These are phyloP conservation scores for Perca fluviatilis DNA, from an alignment of 2,113 vertebrate species.

Conservation along the genomic window DNA sequence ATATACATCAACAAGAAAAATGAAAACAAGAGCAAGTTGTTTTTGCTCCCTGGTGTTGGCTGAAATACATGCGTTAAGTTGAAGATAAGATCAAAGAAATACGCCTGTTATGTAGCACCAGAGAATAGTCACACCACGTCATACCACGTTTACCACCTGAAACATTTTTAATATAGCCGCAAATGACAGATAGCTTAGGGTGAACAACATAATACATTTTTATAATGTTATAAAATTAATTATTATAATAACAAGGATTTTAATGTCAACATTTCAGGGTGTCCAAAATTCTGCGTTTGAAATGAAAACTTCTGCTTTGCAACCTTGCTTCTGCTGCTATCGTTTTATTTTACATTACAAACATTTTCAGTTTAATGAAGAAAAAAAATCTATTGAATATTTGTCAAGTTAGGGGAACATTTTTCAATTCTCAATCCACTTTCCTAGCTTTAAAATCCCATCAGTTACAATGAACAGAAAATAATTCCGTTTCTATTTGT, in stretches of 20 bases:
- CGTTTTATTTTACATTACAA: not conserved
- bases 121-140: not conserved
- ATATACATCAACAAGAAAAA: too few relatives aligned
- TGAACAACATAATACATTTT: not conserved
- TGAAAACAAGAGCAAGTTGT: not conserved
- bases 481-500: not conserved
- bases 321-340: not conserved
- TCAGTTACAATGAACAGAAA: not conserved
- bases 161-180: not conserved
- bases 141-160: not conserved
- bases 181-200: not conserved
- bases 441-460: not conserved
- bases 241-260: not conserved
- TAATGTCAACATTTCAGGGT: not conserved
- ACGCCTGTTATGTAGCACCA: constrained; percentile 7
- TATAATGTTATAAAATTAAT: too few relatives aligned
- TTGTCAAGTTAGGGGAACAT: not conserved
- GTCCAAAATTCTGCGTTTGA: not conserved
- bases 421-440: not conserved
- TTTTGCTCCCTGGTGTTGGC: not conserved
- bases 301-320: not conserved
- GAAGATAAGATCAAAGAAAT: constrained; percentile 18
- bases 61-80: constrained; percentile 14
- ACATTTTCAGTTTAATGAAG: not conserved
- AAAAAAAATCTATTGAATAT: not conserved